Percentiles rank a stretch among this genome's conserved stretches.
phyloP scores from a whole-genome alignment of 2,797 vertebrate species.

The Hydrophis major region DNA sequence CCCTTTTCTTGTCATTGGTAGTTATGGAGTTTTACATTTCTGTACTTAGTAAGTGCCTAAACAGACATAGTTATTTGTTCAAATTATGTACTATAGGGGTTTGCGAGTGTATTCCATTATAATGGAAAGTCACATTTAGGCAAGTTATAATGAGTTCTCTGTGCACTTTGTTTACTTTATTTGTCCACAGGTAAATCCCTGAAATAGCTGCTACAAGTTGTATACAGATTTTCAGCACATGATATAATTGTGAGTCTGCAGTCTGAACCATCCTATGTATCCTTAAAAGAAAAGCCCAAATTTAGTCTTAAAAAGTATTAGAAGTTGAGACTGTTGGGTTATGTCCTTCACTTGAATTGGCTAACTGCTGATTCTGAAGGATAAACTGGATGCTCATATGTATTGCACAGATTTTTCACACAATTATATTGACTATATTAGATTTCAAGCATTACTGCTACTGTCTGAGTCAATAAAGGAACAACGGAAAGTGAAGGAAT shows the following conservation, averaged over 20 bases:
- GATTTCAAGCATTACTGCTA: neutral
- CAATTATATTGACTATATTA: neutral
- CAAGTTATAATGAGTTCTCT: neutral
- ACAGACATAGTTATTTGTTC: neutral
- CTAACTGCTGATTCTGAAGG: neutral
- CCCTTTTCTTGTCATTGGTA: neutral
- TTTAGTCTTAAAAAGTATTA: neutral
- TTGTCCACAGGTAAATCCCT: slow-evolving; percentile 9
- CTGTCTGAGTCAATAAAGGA: neutral
- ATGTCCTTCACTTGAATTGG: neutral
- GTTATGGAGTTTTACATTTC: neutral
- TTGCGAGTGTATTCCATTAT: neutral
- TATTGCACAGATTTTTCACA: neutral
- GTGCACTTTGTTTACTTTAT: slow-evolving; percentile 11
- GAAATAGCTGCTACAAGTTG: neutral
- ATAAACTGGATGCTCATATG: neutral
- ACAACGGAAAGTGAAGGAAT: neutral
- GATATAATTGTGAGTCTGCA: neutral
- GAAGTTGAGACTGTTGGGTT: neutral
- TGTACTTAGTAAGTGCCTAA: neutral
- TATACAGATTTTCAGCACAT: slow-evolving; percentile 3
- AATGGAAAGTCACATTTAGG: neutral
- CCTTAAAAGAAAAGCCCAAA: neutral
- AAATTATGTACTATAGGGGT: neutral
- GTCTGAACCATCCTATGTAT: neutral